Evolutionary conservation across 1,140 invertebrate genomes (phyloP), one percentile per base, ranked within the genome.

Genomic region (Platyscapa corneri): DNA sequence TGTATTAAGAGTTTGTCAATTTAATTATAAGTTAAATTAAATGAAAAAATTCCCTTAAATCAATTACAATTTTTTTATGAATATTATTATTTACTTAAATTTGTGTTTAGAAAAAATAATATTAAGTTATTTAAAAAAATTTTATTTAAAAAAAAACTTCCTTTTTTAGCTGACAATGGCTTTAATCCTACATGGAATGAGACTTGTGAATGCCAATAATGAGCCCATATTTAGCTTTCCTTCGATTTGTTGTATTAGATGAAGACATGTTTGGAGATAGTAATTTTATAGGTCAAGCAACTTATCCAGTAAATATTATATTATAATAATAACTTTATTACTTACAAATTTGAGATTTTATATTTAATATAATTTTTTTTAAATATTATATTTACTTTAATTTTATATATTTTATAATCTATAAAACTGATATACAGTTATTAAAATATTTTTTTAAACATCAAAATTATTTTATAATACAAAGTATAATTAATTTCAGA

Each of bases 251-350:
- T 53, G 97, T 99, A 0, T 96, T 98, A 92, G 99, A 99, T 92
- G 98, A 99, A 93, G 99, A 99, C 92, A 98, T 99, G 94, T 99
- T 99, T 94, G 98, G 98, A 6, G 99, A 99, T 89, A 97, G 97
- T 18, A 98, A 99, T 93, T 99, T 99, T 90, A 97, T 99, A 87
- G 99, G 98, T 10, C 99, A 99, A 94, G 98, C 97, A 49, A 98
- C 97, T 49, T 99, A 96, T 94, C 97, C 98, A 0, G 94, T 99
- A 89, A 93, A 92, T 83, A 56, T 32, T 30, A 30, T 81, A 5
- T 67, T 67, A 60, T 60, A 27, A 60, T 56, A 53, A 81, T 49
- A n/a, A 39, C 16, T 53, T 53, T 53, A 10, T 53, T 53, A 16
- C 49, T 18, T 53, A 10, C 2, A 53, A 2, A 53, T 53, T 14